These are phyloP conservation scores for Phylloscopus trochiloides DNA, from an alignment of 2,113 vertebrate species.

Conservation along the genomic window DNA sequence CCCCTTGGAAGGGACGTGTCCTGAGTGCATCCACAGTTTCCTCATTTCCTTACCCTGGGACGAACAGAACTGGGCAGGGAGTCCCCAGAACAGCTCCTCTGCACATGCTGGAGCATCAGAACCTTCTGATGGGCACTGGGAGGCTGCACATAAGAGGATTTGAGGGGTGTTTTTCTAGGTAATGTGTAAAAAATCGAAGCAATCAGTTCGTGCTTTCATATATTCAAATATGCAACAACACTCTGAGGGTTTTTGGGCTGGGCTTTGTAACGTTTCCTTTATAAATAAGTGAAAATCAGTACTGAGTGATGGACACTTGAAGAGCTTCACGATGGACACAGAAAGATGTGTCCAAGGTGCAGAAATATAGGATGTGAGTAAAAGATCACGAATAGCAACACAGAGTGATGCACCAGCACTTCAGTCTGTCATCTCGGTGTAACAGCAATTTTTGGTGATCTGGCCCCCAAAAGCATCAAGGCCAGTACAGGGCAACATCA, in stretches of 20 bases:
- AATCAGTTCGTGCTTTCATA: neutral
- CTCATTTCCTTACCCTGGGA: neutral
- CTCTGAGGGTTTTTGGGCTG: neutral
- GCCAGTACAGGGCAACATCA: neutral
- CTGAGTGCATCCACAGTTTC: constrained; percentile 1
- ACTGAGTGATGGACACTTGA: neutral
- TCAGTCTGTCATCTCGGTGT: neutral
- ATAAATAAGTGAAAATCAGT: neutral
- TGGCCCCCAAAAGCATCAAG: neutral
- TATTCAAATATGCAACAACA: rapidly evolving
- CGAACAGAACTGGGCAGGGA: neutral
- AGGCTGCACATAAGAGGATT: neutral
- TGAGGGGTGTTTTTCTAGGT: neutral
- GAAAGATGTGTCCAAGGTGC: neutral
- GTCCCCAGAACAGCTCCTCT: neutral
- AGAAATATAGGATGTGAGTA: neutral
- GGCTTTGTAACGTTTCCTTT: neutral
- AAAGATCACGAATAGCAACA: neutral
- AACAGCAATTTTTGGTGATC: neutral
- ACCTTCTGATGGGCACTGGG: neutral
- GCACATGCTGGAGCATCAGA: neutral
- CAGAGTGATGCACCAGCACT: neutral
- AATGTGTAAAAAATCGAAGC: neutral
- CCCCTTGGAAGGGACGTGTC: neutral
- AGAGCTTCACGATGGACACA: neutral